Evolutionary conservation across 2,113 vertebrate genomes (phyloP).

Genomic region (Typhlomys cinereus): DNA sequence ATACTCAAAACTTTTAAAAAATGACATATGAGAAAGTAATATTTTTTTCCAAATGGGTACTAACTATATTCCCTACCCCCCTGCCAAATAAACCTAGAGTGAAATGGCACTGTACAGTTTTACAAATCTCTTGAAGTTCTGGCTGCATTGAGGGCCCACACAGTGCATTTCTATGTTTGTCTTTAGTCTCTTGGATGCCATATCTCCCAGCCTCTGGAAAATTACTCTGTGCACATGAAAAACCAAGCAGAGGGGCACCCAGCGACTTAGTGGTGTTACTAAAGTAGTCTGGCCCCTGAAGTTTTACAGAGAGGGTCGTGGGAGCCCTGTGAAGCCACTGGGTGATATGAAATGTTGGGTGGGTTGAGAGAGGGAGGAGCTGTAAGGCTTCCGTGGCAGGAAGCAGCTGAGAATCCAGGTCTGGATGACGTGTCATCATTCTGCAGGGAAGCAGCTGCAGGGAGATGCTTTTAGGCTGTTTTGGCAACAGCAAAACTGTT

Average conservation of each 20-base stretch:
- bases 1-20: neutral
- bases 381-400: neutral
- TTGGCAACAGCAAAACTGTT: neutral
- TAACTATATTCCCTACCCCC: no score
- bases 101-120: neutral
- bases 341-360: neutral
- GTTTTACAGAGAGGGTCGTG: neutral
- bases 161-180: no score
- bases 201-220: neutral
- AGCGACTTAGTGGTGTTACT: neutral
- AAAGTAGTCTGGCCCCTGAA: neutral
- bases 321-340: neutral
- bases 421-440: neutral
- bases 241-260: neutral
- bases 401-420: neutral
- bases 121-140: neutral
- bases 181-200: neutral
- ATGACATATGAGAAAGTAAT: neutral
- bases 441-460: neutral
- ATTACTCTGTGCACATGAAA: no score
- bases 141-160: neutral
- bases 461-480: neutral
- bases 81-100: neutral
- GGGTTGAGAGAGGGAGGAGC: neutral
- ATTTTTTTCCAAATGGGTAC: neutral